Base-by-base conservation (phyloP, 2,888 invertebrate species). In the Metallyticus violacea region DNA sequence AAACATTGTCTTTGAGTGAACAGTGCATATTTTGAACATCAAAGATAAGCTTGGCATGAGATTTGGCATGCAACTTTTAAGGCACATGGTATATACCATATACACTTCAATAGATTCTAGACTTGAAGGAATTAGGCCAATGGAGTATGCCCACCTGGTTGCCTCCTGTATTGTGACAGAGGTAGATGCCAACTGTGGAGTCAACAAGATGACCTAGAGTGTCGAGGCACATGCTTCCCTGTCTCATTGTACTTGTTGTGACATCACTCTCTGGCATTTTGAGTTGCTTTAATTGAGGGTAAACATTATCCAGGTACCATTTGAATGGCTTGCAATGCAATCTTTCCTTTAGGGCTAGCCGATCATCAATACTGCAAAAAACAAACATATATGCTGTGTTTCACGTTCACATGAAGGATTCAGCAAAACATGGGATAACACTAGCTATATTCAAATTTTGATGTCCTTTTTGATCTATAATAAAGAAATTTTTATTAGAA, bases 91-190 rank as follows among this genome's bases (percentile, higher is more conserved):
- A 4, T 25, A 1, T 77, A 2, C 15, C 3, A 78, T 78, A n/a
- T 78, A 26, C 26, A 7, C 7, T 26, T 7, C 0, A 78, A 78
- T n/a, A n/a, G n/a, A n/a, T n/a, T n/a, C n/a, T n/a, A n/a, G n/a
- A n/a, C n/a, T n/a, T n/a, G n/a, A n/a, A n/a, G n/a, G n/a, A 62
- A 62, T 22, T 62, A 4, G 7, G 3, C 40, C 4, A 15, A 62
- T 62, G 15, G 3, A 78, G 79, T 1, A 9, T 27, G 6, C 88
- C 89, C 90, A 92, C 95, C 93, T 99, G 99, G 92, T 99, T 99
- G 87, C 99, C 99, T 86, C 99, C 99, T 1, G 97, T 96, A 91
- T 97, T 96, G 92, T 99, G 99, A 91, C 99, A 99, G 79, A 96
- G 96, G 91, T 98, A 99, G 90, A 99, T 94, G 26, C 98, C 98